phyloP scores from a whole-genome alignment of 2,797 vertebrate genomes.

The Acipenser oxyrinchus region DNA sequence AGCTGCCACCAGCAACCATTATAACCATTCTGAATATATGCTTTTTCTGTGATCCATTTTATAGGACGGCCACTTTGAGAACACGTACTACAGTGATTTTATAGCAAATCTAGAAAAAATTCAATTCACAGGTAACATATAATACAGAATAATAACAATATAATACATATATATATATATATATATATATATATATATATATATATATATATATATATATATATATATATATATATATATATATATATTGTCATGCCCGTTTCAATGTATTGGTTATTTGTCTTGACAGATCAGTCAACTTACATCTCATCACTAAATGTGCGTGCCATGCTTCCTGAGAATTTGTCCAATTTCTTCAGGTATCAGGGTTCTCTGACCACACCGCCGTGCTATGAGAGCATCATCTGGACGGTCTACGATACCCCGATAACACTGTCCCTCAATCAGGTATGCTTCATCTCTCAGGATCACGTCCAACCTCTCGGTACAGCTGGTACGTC shows the following conservation, averaged over 20 bases:
- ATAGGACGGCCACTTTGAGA: constrained; percentile 77
- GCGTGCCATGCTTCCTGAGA: constrained; percentile 73
- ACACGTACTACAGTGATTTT: constrained; percentile 81
- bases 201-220: too few relatives aligned
- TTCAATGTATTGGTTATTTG: too few relatives aligned
- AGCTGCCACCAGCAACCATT: neutral
- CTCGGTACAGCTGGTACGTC: too few relatives aligned
- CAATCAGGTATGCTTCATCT: constrained; percentile 63
- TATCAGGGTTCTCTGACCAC: constrained; percentile 88
- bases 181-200: too few relatives aligned
- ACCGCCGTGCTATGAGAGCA: constrained; percentile 82
- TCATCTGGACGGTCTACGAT: constrained; percentile 80
- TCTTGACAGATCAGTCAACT: constrained; percentile 62
- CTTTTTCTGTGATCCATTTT: constrained; percentile 14
- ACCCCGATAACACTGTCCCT: constrained; percentile 69
- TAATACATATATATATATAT: too few relatives aligned
- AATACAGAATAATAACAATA: neutral
- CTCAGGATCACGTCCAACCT: too few relatives aligned
- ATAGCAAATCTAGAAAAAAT: constrained; percentile 69
- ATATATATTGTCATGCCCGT: too few relatives aligned
- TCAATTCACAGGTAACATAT: constrained; percentile 67
- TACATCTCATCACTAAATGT: constrained; percentile 55
- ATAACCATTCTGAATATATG: neutral
- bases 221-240: too few relatives aligned
- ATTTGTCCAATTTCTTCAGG: constrained; percentile 69